Conservation (phyloP, 53 echinoderm and acorn worm genomes). For the Paelopatides confundens region DNA sequence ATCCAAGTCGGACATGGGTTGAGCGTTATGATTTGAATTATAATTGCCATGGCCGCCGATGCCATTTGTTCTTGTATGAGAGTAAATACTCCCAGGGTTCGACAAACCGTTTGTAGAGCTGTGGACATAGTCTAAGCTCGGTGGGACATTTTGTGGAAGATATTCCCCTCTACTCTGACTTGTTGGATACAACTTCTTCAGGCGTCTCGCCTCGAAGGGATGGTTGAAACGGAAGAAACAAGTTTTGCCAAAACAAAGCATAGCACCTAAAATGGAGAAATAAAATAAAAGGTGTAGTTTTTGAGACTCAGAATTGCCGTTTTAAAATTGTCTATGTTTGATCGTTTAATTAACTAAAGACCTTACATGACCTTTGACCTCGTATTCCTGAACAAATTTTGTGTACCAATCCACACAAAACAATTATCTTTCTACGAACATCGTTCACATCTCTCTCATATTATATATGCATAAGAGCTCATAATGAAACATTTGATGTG, state of each 20-base stretch:
- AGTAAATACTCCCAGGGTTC: background rate
- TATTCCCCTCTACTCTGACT: constrained; percentile 57
- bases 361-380: too few species aligned
- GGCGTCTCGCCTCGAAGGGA: constrained; percentile 81
- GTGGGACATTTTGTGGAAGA: constrained; percentile 1
- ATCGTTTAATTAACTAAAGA: too few species aligned
- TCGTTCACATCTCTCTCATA: too few species aligned
- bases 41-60: constrained; percentile 33
- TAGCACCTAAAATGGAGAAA: constrained; percentile 75
- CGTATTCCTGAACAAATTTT: too few species aligned
- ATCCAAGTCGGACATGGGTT: constrained; percentile 61
- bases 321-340: too few species aligned
- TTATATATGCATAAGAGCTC: too few species aligned
- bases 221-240: constrained; percentile 94
- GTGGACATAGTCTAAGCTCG: background rate
- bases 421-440: too few species aligned
- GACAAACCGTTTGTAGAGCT: background rate
- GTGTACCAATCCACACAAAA: too few species aligned
- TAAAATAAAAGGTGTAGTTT: too few species aligned
- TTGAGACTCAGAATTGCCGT: too few species aligned
- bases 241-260: constrained; percentile 96
- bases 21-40: constrained; percentile 85
- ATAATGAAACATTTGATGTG: too few species aligned
- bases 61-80: background rate
- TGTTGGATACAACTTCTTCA: constrained; percentile 55